Conservation (phyloP, 1,140 invertebrate species). For the Nymphalis io region DNA sequence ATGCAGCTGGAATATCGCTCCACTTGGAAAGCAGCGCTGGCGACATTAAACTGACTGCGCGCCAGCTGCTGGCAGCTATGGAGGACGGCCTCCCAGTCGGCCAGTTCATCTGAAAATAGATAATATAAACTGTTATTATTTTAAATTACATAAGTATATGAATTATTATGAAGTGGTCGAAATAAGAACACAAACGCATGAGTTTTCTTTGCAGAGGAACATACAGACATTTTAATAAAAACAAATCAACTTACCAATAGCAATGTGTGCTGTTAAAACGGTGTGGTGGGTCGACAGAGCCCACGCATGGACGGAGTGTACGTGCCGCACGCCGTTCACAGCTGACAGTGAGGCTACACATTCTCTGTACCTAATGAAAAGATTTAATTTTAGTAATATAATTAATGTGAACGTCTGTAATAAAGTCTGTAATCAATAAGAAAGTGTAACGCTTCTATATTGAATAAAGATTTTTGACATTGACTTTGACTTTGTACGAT, state of each 20-base stretch:
- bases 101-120: conserved; percentile 54
- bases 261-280: conserved; percentile 87
- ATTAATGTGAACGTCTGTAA: neutral
- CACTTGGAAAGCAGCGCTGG: conserved; percentile 58
- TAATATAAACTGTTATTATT: too few relatives aligned
- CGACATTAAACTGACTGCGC: conserved; percentile 47
- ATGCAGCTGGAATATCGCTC: conserved; percentile 44
- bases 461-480: too few relatives aligned
- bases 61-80: conserved; percentile 55
- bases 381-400: neutral
- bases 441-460: too few relatives aligned
- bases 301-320: conserved; percentile 92
- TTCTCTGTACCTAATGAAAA: conserved; percentile 60
- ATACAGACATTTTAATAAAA: neutral
- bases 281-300: conserved; percentile 87
- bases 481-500: too few relatives aligned
- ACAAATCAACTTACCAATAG: conserved; percentile 82
- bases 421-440: too few relatives aligned
- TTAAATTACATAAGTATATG: neutral
- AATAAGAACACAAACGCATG: too few relatives aligned
- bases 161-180: too few relatives aligned
- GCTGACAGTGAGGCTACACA: conserved; percentile 79
- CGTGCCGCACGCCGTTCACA: conserved; percentile 86
- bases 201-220: too few relatives aligned
- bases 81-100: conserved; percentile 57